Conservation (phyloP, 1,140 invertebrate genomes). For the Triops cancriformis region DNA sequence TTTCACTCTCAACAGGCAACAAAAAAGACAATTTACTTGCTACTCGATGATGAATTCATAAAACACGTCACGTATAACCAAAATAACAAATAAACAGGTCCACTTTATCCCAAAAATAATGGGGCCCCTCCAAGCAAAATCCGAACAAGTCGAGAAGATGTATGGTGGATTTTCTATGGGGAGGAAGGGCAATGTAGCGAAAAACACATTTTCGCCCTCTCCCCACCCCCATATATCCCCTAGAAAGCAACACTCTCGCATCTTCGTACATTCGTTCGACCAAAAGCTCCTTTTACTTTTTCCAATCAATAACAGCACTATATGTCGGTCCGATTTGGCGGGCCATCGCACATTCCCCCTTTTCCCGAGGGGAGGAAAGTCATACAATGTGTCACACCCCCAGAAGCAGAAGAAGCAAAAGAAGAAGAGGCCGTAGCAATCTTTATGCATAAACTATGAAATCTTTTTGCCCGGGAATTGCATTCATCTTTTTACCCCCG, state of each 20-base stretch:
- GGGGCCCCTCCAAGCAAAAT: no score
- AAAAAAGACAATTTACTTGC: no score
- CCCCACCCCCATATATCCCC: no score
- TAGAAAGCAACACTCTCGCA: not conserved
- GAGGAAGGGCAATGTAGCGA: no score
- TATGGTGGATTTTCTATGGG: no score
- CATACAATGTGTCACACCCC: not conserved
- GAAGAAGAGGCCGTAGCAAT: not conserved
- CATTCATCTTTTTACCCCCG: not conserved
- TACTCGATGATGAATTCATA: no score
- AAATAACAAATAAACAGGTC: no score
- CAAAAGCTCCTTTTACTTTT: not conserved
- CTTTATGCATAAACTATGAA: conserved; percentile 9
- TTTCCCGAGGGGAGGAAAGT: not conserved
- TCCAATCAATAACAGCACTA: not conserved
- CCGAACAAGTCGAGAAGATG: no score
- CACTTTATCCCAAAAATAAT: no score
- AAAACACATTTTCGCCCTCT: no score
- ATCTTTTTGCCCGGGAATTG: not conserved
- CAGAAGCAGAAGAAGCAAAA: not conserved
- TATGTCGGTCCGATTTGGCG: not conserved
- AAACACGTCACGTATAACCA: no score
- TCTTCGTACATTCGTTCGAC: not conserved
- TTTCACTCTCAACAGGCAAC: no score
- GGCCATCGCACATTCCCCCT: not conserved